phyloP scores from a whole-genome alignment of 2,797 vertebrate species.

The Arrhamphus sclerolepis region DNA sequence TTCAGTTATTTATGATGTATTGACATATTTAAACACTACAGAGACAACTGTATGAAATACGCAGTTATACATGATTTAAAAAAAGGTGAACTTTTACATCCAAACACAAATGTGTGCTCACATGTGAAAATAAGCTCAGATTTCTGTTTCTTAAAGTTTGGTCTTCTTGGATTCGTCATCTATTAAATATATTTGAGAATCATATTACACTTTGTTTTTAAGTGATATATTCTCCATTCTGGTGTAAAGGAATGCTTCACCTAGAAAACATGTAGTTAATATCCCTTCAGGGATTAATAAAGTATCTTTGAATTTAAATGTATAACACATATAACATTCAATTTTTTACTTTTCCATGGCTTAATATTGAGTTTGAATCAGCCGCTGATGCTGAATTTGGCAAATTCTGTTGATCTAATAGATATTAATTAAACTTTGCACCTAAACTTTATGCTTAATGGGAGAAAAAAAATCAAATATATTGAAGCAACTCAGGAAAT shows the following conservation, averaged over 20 bases:
- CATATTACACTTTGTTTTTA: slow-evolving; percentile 16
- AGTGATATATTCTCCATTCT: neutral
- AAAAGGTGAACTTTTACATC: slow-evolving; percentile 4
- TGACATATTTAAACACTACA: slow-evolving; percentile 10
- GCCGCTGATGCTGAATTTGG: too few species aligned
- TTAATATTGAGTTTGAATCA: slow-evolving; percentile 1
- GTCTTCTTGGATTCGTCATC: slow-evolving; percentile 7
- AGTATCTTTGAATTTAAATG: too few species aligned
- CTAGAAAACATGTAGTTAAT: neutral
- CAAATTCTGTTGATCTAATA: too few species aligned
- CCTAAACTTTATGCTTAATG: too few species aligned
- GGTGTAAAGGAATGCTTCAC: slow-evolving; percentile 15
- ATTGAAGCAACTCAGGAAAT: too few species aligned
- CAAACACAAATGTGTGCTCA: slow-evolving; percentile 12
- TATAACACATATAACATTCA: neutral
- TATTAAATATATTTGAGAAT: neutral
- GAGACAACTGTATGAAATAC: slow-evolving; percentile 1
- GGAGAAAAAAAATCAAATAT: too few species aligned
- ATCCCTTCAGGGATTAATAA: too few species aligned
- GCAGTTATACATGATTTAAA: slow-evolving; percentile 13
- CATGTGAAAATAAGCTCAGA: slow-evolving; percentile 22
- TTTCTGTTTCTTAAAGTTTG: slow-evolving; percentile 24
- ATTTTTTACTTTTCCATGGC: neutral
- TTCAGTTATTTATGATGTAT: slow-evolving; percentile 21
- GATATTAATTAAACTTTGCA: too few species aligned